A percentile compares a stretch with the other conserved stretches of the same genome.
Evolutionary conservation across 2,888 invertebrate genomes (phyloP).

Genomic region (Dichetophora obliterata): DNA sequence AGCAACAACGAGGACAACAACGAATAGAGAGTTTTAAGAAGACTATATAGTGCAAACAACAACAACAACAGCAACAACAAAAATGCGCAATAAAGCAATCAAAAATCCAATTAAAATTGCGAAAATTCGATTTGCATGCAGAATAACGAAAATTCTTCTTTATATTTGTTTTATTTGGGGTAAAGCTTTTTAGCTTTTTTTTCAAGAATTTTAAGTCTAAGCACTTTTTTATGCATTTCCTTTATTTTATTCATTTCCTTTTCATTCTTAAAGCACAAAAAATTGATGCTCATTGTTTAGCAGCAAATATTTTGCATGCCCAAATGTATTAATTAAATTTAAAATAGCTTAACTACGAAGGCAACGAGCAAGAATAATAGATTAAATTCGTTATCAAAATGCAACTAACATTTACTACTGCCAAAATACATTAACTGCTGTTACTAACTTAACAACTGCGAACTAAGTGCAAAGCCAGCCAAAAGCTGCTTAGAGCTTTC

Average conservation of each 20-base stretch:
- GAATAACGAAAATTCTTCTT: slow-evolving; percentile 53
- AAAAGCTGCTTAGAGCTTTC: not conserved
- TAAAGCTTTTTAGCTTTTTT: not conserved
- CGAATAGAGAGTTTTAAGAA: not conserved
- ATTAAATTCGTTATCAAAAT: not conserved
- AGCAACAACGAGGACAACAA: slow-evolving; percentile 16
- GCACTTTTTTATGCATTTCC: not conserved
- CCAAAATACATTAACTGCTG: slow-evolving; percentile 5
- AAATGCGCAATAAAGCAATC: slow-evolving; percentile 58
- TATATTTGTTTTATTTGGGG: not conserved
- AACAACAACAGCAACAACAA: slow-evolving; percentile 24
- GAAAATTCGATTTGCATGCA: slow-evolving; percentile 69
- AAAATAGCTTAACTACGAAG: not conserved
- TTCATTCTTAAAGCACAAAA: too few relatives aligned
- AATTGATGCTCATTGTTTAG: slow-evolving; percentile 2
- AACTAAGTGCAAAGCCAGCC: not conserved
- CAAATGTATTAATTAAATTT: slow-evolving; percentile 28
- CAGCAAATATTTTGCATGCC: not conserved
- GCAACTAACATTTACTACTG: not conserved
- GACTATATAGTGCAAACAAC: not conserved
- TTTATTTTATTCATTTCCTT: not conserved
- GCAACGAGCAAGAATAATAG: not conserved
- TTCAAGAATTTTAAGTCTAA: not conserved
- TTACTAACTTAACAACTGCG: not conserved
- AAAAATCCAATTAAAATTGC: slow-evolving; percentile 69